Evolutionary conservation across 2,888 invertebrate genomes (phyloP), one percentile per base, ranked within the genome.

Genomic region (Agrotis exclamationis): DNA sequence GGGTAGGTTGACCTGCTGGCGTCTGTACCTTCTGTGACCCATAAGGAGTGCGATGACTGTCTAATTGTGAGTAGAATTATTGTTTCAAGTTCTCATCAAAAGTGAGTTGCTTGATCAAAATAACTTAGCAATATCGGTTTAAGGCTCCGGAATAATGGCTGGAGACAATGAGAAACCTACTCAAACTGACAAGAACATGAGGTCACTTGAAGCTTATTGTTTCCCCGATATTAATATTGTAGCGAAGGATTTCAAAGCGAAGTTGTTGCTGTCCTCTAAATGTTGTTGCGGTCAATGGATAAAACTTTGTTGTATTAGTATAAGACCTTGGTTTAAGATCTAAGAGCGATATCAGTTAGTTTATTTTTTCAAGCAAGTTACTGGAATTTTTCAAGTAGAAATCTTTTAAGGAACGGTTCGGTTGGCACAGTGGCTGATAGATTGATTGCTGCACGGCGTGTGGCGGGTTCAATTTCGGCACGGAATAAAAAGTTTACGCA

Each of bases 131-230:
- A 64, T 20, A 72, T 48, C 44, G 22, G 57, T 24, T 3, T 59
- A 58, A 22, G 44, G 51, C 63, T 24, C 56, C 33, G 72, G 57
- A 65, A 78, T 63, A 78, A 57, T 78, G 18, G 50, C 24, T 45
- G 11, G 18, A 63, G 56, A 70, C 44, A 56, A 56, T 62, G 59
- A 63, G 64, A 67, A 64, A 44, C 48, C 47, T 22, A 60, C 28
- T 54, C 2, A n/a, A 53, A 68, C 20, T 60, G 65, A 54, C 47
- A 58, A 53, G 14, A 66, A 53, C 24, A 62, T 62, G 58, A 79
- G 69, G 73, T 76, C 70, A 75, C 66, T 79, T 53, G 51, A 56
- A 63, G 56, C 59, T 45, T 73, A 79, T 79, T 74, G 74, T 84
- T 73, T 56, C 50, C 47, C 53, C 16, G 50, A 47, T 71, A 72